phyloP scores from a whole-genome alignment of 2,888 invertebrate genomes.

The Tanypteryx hageni region DNA sequence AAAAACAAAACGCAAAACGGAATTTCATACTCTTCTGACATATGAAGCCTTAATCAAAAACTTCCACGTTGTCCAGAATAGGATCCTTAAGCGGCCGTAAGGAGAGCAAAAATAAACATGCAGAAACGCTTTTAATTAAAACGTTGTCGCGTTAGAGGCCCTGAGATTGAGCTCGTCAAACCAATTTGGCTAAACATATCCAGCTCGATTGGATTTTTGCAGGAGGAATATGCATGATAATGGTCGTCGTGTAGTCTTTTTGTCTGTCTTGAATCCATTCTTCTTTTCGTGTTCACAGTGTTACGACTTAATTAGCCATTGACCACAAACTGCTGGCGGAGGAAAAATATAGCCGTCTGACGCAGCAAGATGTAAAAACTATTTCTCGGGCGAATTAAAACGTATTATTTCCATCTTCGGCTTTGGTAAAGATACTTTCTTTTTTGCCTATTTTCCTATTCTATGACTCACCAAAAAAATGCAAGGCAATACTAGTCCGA shows the following conservation, averaged over 20 bases:
- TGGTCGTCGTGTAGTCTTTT: not conserved
- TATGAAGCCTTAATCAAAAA: not conserved
- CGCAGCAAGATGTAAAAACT: too few species aligned
- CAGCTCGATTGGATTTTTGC: conserved; percentile 17
- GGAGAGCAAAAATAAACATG: not conserved
- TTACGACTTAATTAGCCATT: not conserved
- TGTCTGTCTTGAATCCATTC: not conserved
- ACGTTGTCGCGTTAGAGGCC: not conserved
- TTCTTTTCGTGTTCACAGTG: not conserved
- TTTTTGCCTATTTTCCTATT: too few species aligned
- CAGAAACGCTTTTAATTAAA: not conserved
- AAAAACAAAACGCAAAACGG: not conserved
- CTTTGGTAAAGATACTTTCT: too few species aligned
- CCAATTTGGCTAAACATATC: conserved; percentile 13
- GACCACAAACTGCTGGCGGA: not conserved
- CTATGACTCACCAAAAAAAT: too few species aligned
- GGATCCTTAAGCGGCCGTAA: not conserved
- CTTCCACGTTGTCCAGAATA: not conserved
- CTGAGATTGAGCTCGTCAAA: not conserved
- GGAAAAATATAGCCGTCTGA: too few species aligned
- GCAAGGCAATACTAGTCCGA: too few species aligned
- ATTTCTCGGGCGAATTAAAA: too few species aligned
- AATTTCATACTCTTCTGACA: not conserved
- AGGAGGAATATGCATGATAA: conserved; percentile 11
- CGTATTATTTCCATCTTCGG: too few species aligned